A percentile compares a stretch with the other conserved stretches of the same genome.
Conservation (phyloP, 2,888 invertebrate species). For the Caenorhabditis plicata region DNA sequence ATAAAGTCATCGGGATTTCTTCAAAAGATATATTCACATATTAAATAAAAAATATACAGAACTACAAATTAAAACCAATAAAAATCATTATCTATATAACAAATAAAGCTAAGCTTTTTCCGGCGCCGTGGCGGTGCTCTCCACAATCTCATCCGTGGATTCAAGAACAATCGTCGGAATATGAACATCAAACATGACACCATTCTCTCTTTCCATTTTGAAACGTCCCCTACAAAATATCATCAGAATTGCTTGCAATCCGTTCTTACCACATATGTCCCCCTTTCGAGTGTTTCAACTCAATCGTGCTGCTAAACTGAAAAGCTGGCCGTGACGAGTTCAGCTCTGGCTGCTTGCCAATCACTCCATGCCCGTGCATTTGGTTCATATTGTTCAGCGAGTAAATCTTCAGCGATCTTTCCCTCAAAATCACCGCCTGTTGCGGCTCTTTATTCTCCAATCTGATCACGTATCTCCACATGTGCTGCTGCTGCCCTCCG, state of each 20-base stretch:
- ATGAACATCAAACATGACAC: conserved; percentile 91
- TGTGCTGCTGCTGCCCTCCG: conserved; percentile 61
- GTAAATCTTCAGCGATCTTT: conserved; percentile 46
- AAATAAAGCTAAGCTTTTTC: conserved; percentile 7
- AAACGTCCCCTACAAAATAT: conserved; percentile 80
- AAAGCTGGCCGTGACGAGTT: conserved; percentile 46
- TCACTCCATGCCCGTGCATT: conserved; percentile 48
- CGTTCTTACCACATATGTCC: conserved; percentile 96
- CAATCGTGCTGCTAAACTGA: conserved; percentile 56
- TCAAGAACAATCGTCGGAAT: conserved; percentile 96
- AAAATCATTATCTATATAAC: background rate
- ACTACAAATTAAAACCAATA: too few relatives aligned
- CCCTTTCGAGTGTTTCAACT: conserved; percentile 69
- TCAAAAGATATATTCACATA: too few relatives aligned
- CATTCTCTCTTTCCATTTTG: conserved; percentile 93
- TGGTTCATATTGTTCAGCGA: conserved; percentile 56
- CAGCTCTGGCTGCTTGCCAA: conserved; percentile 52
- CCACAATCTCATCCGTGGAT: conserved; percentile 48
- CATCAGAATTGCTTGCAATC: too few relatives aligned
- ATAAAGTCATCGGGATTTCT: too few relatives aligned
- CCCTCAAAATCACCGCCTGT: conserved; percentile 42
- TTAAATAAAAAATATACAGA: too few relatives aligned
- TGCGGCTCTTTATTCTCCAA: conserved; percentile 40
- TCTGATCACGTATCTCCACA: conserved; percentile 92
- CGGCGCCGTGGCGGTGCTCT: conserved; percentile 12